A percentile compares a stretch with the other conserved stretches of the same genome.
These are phyloP conservation scores for Scrobipalpa costella DNA, from an alignment of 2,888 invertebrate species.

Conservation along the genomic window DNA sequence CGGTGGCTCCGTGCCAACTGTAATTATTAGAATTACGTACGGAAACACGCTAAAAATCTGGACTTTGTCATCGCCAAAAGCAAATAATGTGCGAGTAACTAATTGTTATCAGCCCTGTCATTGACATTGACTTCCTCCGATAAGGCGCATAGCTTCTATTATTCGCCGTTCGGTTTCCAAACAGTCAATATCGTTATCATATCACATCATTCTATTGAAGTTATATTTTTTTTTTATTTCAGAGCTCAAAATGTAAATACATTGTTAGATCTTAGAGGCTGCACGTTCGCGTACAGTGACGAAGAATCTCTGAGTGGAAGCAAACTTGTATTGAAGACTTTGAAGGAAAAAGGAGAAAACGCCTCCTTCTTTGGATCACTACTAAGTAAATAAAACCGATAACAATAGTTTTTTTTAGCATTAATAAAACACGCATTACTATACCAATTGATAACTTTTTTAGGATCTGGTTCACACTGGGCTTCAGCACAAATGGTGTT, in stretches of 20 bases:
- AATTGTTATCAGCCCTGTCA: conserved; percentile 73
- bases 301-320: conserved; percentile 80
- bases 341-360: conserved; percentile 81
- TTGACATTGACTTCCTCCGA: conserved; percentile 65
- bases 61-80: conserved; percentile 34
- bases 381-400: conserved; percentile 74
- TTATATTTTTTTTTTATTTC: conserved; percentile 36
- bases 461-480: conserved; percentile 82
- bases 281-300: conserved; percentile 78
- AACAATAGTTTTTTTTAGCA: background rate
- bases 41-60: conserved; percentile 4
- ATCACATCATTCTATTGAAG: conserved; percentile 33
- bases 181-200: conserved; percentile 45
- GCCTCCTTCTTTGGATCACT: conserved; percentile 82
- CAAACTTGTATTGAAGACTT: conserved; percentile 74
- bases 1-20: conserved; percentile 5
- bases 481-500: conserved; percentile 83
- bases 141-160: conserved; percentile 62
- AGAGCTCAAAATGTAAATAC: conserved; percentile 80
- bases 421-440: background rate
- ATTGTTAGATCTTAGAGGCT: conserved; percentile 79
- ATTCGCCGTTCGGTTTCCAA: conserved; percentile 59
- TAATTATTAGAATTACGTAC: conserved; percentile 11
- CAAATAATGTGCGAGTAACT: conserved; percentile 59
- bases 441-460: background rate